A percentile compares a stretch with the other conserved stretches of the same genome.
These are phyloP conservation scores for Zapornia atra DNA, from an alignment of 2,113 vertebrate species.

Conservation along the genomic window DNA sequence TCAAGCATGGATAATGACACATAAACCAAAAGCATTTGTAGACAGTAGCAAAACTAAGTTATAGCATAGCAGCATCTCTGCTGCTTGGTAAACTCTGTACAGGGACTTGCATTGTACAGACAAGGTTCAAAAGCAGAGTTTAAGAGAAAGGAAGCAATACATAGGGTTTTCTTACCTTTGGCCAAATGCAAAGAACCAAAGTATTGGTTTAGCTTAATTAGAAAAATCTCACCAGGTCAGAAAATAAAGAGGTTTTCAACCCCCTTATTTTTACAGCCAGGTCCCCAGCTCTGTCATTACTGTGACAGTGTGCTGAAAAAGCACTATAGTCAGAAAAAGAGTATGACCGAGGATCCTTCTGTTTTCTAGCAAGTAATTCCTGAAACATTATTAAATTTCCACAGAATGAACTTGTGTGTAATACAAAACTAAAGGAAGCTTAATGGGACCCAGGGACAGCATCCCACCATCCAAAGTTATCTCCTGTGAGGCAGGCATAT, in stretches of 20 bases:
- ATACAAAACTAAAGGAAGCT: background rate
- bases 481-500: background rate
- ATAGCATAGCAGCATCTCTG: accelerated
- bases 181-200: background rate
- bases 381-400: slow-evolving; percentile 25
- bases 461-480: background rate
- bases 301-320: background rate
- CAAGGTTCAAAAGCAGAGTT: background rate
- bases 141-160: background rate
- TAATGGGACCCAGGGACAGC: background rate
- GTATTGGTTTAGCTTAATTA: background rate
- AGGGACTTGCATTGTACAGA: background rate
- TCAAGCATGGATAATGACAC: background rate
- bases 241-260: background rate
- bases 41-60: background rate
- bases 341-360: background rate
- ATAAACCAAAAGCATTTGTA: background rate
- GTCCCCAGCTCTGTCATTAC: background rate
- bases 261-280: background rate
- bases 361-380: background rate
- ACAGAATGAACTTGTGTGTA: background rate
- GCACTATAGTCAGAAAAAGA: background rate
- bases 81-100: background rate
- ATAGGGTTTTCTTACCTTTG: background rate
- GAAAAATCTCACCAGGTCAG: background rate